phyloP scores from a whole-genome alignment of 2,888 invertebrate species.

The Tetramorium bicarinatum region DNA sequence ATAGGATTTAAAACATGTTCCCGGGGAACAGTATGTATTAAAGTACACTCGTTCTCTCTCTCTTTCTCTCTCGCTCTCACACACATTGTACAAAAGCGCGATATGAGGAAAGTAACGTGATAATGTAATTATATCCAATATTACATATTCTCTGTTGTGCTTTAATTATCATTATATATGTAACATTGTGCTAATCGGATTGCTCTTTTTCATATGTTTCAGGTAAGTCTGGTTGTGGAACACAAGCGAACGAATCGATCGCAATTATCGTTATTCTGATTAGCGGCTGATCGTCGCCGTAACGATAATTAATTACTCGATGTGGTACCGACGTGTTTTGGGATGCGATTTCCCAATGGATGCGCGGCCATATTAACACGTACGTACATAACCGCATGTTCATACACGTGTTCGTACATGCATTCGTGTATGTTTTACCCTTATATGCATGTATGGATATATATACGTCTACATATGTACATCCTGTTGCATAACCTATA shows the following conservation, averaged over 20 bases:
- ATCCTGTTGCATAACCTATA: conserved; percentile 30
- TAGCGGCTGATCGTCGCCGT: conserved; percentile 58
- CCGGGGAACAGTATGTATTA: background rate
- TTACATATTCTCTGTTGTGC: background rate
- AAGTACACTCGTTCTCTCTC: background rate
- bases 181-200: conserved; percentile 25
- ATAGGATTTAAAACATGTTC: background rate
- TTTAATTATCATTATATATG: background rate
- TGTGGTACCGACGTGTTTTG: conserved; percentile 64
- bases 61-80: background rate
- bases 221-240: conserved; percentile 74
- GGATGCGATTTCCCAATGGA: conserved; percentile 70
- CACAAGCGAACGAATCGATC: conserved; percentile 33
- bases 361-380: conserved; percentile 63
- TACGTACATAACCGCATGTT: conserved; percentile 37
- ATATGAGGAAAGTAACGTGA: background rate
- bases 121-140: background rate
- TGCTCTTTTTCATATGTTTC: conserved; percentile 63
- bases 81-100: background rate
- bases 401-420: conserved; percentile 29
- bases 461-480: background rate
- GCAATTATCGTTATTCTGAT: conserved; percentile 66
- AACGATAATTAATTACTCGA: conserved; percentile 72
- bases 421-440: background rate
- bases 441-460: background rate